Evolutionary conservation across 2,113 vertebrate genomes (phyloP).

Genomic region (Tamias sibiricus): DNA sequence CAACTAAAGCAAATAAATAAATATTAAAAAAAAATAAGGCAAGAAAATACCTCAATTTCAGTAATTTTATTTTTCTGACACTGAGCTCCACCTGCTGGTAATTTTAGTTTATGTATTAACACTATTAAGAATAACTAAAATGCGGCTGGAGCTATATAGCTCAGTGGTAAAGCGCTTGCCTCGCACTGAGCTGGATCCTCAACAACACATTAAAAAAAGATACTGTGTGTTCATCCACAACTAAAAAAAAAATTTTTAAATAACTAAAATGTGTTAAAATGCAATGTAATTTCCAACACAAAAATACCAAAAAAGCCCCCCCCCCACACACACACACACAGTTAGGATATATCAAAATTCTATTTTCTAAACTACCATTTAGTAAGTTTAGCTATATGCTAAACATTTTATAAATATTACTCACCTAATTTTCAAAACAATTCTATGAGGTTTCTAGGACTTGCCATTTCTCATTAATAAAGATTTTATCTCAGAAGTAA

Average conservation of each 20-base stretch:
- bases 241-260: background rate
- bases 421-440: slow-evolving; percentile 46
- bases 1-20: no score
- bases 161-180: background rate
- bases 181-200: no score
- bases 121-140: background rate
- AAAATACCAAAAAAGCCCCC: background rate
- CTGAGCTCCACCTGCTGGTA: slow-evolving; percentile 85
- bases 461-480: slow-evolving; percentile 5
- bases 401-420: background rate
- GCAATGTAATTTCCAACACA: background rate
- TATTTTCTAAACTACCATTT: background rate
- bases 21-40: background rate
- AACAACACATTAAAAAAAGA: no score
- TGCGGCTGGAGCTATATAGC: background rate
- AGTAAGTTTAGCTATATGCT: background rate
- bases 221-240: no score
- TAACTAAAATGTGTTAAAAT: background rate
- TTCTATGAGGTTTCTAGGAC: background rate
- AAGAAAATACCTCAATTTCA: slow-evolving; percentile 53
- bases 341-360: background rate
- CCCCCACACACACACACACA: background rate
- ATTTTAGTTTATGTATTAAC: slow-evolving; percentile 40
- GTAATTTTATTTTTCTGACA: slow-evolving; percentile 66
- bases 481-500: background rate